phyloP scores from a whole-genome alignment of 2,113 vertebrate genomes.

The Eubucco bourcierii region DNA sequence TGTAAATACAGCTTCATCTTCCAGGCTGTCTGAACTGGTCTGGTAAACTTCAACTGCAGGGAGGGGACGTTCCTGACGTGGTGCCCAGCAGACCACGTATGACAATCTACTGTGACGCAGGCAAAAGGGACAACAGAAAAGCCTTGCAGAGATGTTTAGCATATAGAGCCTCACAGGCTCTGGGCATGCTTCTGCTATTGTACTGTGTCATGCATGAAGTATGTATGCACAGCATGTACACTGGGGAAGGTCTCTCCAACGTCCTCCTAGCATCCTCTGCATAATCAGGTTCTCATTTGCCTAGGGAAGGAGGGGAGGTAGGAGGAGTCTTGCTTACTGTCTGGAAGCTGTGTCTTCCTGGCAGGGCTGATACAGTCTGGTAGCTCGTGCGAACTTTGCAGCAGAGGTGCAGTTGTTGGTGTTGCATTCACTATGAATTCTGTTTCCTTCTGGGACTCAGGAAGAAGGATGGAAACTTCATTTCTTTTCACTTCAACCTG shows the following conservation, averaged over 20 bases:
- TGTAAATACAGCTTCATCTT: no score
- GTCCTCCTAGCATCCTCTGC: background rate
- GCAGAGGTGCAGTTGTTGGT: background rate
- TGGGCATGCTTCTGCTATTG: background rate
- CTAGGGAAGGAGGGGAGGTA: background rate
- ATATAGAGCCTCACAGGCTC: background rate
- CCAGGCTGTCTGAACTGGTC: no score
- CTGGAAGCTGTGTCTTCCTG: conserved; percentile 54
- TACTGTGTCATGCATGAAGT: background rate
- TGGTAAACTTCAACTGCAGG: no score
- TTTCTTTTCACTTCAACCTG: conserved; percentile 1
- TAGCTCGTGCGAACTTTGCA: background rate
- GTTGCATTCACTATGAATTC: background rate
- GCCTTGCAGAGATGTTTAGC: background rate
- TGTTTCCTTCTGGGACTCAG: background rate
- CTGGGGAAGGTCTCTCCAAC: background rate
- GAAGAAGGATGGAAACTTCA: background rate
- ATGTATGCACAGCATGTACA: background rate
- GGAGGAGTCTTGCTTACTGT: conserved; percentile 34
- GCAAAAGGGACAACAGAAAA: background rate
- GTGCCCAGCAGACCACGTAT: no score
- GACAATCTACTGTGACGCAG: background rate
- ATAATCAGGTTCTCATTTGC: background rate
- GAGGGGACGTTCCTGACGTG: no score
- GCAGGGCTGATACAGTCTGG: conserved; percentile 60